phyloP scores from a whole-genome alignment of 92 coral and sea anemone genomes.

The Umimayanthus chanpuru region DNA sequence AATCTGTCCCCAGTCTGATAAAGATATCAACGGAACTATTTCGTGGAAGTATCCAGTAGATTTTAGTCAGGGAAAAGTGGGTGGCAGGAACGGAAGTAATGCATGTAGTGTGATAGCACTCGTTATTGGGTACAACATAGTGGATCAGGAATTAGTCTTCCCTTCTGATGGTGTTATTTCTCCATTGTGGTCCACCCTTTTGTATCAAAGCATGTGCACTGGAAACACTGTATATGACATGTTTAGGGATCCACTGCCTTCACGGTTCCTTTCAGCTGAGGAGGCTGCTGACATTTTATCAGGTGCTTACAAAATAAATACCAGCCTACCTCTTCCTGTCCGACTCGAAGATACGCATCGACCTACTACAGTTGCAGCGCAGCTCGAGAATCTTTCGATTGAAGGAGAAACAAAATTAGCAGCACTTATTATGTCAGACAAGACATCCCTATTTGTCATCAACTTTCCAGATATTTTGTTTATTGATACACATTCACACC shows the following conservation, averaged over 20 bases:
- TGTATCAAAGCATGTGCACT: constrained; percentile 35
- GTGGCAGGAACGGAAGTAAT: constrained; percentile 39
- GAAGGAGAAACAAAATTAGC: constrained; percentile 26
- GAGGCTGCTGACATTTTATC: constrained; percentile 45
- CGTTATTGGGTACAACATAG: constrained; percentile 6
- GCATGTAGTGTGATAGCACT: constrained; percentile 42
- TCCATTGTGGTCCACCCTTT: constrained; percentile 26
- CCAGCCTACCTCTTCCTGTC: constrained; percentile 35
- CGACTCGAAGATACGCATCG: constrained; percentile 36
- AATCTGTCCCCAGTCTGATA: not conserved
- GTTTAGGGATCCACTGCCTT: constrained; percentile 14
- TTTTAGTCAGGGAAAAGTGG: constrained; percentile 27
- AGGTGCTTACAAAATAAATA: not conserved
- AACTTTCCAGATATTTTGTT: constrained; percentile 23
- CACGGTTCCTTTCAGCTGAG: constrained; percentile 29
- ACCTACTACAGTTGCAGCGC: constrained; percentile 19
- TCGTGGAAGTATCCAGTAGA: constrained; percentile 34
- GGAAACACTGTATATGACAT: constrained; percentile 43
- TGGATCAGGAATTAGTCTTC: not conserved
- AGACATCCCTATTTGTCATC: constrained; percentile 32
- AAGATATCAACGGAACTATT: not conserved
- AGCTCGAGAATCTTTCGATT: too few relatives aligned
- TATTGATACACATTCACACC: constrained; percentile 39
- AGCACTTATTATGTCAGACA: constrained; percentile 28
- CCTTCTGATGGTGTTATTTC: constrained; percentile 5